phyloP scores from a whole-genome alignment of 2,888 invertebrate genomes.

The Tyria jacobaeae region DNA sequence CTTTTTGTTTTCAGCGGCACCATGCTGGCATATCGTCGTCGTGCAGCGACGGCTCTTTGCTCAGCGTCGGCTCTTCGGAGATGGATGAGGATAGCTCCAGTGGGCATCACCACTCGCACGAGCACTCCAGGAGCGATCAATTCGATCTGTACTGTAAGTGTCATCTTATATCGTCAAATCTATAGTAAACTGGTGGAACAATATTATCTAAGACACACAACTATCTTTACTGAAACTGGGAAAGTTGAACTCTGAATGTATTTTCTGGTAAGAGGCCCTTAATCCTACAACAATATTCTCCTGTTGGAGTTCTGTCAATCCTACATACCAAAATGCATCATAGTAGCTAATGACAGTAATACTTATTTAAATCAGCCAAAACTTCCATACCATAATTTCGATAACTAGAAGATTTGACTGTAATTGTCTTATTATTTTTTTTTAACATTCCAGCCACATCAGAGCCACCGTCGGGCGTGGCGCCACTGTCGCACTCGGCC shows the following conservation, averaged over 20 bases:
- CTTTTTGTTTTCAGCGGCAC: slow-evolving; percentile 70
- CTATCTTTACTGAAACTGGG: too few relatives aligned
- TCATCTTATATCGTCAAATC: too few relatives aligned
- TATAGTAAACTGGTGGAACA: not conserved
- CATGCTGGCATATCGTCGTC: slow-evolving; percentile 86
- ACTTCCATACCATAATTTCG: too few relatives aligned
- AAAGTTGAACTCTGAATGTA: too few relatives aligned
- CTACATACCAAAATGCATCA: too few relatives aligned
- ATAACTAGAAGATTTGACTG: too few relatives aligned
- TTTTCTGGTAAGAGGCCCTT: too few relatives aligned
- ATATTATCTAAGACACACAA: too few relatives aligned
- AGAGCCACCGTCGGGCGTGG: slow-evolving; percentile 83
- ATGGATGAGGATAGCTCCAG: slow-evolving; percentile 88
- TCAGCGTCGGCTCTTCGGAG: slow-evolving; percentile 93
- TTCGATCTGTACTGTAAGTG: slow-evolving; percentile 73
- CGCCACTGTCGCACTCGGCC: slow-evolving; percentile 92
- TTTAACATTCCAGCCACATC: slow-evolving; percentile 69
- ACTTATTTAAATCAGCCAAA: too few relatives aligned
- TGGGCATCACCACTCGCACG: slow-evolving; percentile 68
- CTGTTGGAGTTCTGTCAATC: not conserved
- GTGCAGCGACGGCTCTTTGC: slow-evolving; percentile 91
- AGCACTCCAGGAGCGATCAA: slow-evolving; percentile 74
- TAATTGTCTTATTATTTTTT: not conserved
- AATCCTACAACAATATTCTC: too few relatives aligned
- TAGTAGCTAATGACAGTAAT: too few relatives aligned